A percentile compares a stretch with the other conserved stretches of the same genome.
Conservation (phyloP, 2,888 invertebrate genomes). For the Pantelozetes paolii region DNA sequence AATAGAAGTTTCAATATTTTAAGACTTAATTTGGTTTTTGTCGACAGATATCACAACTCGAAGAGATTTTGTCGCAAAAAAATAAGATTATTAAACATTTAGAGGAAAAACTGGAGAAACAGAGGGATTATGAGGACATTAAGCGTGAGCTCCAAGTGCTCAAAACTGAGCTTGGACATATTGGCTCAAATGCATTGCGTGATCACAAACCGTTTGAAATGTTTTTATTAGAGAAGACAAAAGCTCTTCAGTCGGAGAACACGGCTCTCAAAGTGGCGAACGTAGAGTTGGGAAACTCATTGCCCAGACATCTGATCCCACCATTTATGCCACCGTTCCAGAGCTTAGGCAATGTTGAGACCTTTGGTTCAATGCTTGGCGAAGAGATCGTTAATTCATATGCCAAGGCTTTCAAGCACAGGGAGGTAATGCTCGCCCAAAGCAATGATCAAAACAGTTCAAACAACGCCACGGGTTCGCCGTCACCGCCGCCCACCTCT, state of each 20-base stretch:
- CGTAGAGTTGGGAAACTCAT: conserved; percentile 50
- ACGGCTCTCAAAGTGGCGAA: conserved; percentile 55
- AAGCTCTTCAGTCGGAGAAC: conserved; percentile 63
- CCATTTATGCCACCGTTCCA: conserved; percentile 45
- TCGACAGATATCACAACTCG: conserved; percentile 67
- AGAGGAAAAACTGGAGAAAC: conserved; percentile 76
- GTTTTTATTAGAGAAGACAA: conserved; percentile 70
- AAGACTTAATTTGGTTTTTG: too few relatives aligned
- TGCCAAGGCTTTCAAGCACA: conserved; percentile 45
- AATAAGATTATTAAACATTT: conserved; percentile 76
- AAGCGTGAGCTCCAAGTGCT: conserved; percentile 70
- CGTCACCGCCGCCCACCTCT: conserved; percentile 40
- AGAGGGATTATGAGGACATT: conserved; percentile 87
- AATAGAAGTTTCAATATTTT: too few relatives aligned
- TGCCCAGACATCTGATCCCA: conserved; percentile 34
- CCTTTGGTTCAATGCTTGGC: conserved; percentile 60
- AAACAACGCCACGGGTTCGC: conserved; percentile 40
- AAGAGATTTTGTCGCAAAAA: conserved; percentile 83
- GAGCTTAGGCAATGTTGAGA: conserved; percentile 50
- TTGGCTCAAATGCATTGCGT: conserved; percentile 34
- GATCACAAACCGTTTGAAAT: conserved; percentile 64
- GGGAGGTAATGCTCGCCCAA: conserved; percentile 39
- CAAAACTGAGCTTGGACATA: conserved; percentile 37
- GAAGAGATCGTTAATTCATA: conserved; percentile 64
- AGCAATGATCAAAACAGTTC: conserved; percentile 40